phyloP scores from a whole-genome alignment of 2,113 vertebrate genomes.

The Megaptera novaeangliae region DNA sequence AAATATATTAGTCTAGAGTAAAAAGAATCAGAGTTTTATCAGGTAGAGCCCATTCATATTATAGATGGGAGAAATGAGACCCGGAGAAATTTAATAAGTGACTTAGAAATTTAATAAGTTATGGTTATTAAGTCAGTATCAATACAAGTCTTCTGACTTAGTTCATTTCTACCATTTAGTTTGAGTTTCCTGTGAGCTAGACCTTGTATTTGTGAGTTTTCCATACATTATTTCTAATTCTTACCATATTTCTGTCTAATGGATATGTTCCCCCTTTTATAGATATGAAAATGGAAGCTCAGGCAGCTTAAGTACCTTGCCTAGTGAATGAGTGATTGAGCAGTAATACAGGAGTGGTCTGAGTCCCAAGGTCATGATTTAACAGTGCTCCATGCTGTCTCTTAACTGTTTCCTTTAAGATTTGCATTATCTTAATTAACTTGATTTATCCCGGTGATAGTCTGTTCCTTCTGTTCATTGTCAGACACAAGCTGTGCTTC shows the following conservation, averaged over 20 bases:
- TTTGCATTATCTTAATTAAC: neutral
- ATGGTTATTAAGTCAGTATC: neutral
- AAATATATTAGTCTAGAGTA: neutral
- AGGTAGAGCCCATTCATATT: neutral
- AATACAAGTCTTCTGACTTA: neutral
- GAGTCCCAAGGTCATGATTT: neutral
- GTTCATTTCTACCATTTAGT: neutral
- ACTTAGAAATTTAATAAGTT: neutral
- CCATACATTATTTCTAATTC: neutral
- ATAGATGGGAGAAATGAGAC: neutral
- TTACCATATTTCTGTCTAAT: neutral
- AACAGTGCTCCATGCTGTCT: neutral
- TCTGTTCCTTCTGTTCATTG: neutral
- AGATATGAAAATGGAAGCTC: neutral
- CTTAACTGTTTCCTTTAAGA: neutral
- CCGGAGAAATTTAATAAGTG: neutral
- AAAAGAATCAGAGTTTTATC: neutral
- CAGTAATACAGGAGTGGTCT: neutral
- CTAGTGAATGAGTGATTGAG: neutral
- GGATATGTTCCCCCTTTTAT: neutral
- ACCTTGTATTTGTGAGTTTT: neutral
- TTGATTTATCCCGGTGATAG: neutral
- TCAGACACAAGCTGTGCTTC: neutral
- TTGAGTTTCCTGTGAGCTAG: neutral
- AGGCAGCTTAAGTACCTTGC: neutral